Evolutionary conservation across 2,888 invertebrate species (phyloP).

Genomic region (Clistopyga incitator): DNA sequence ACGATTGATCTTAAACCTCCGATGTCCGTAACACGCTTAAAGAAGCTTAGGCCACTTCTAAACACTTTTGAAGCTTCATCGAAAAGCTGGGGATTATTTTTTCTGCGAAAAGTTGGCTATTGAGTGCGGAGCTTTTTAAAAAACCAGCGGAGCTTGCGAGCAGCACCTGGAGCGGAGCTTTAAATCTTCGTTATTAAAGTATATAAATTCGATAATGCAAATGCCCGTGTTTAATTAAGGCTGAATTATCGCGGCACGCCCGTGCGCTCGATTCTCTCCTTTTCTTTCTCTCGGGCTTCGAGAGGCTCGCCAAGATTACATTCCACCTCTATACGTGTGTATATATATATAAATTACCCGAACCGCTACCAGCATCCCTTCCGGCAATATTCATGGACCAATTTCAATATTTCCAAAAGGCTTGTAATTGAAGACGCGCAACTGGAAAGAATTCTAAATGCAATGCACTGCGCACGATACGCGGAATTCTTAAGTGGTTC

Average conservation of each 20-base stretch:
- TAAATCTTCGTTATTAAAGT: constrained; percentile 74
- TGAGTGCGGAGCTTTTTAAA: not conserved
- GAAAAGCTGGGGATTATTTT: not conserved
- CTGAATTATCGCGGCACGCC: constrained; percentile 68
- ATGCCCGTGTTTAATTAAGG: constrained; percentile 73
- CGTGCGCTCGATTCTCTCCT: constrained; percentile 19
- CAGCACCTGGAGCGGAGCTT: constrained; percentile 42
- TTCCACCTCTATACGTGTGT: not conserved
- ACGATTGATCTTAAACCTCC: not conserved
- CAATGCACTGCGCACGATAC: not conserved
- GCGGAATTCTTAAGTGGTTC: not conserved
- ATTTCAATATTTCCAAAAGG: constrained; percentile 37
- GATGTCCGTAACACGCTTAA: not conserved
- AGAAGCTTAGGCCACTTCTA: not conserved
- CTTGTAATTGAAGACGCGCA: not conserved
- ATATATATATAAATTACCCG: constrained; percentile 1
- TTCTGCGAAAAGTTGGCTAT: not conserved
- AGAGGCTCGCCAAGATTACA: constrained; percentile 1
- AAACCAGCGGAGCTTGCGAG: not conserved
- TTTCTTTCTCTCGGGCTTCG: constrained; percentile 26
- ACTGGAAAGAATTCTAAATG: not conserved
- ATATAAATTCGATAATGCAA: constrained; percentile 75
- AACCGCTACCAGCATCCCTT: not conserved
- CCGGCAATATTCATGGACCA: constrained; percentile 43
- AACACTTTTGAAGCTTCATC: not conserved